phyloP scores from a whole-genome alignment of 1,140 invertebrate species.

The Oedothorax gibbosus region DNA sequence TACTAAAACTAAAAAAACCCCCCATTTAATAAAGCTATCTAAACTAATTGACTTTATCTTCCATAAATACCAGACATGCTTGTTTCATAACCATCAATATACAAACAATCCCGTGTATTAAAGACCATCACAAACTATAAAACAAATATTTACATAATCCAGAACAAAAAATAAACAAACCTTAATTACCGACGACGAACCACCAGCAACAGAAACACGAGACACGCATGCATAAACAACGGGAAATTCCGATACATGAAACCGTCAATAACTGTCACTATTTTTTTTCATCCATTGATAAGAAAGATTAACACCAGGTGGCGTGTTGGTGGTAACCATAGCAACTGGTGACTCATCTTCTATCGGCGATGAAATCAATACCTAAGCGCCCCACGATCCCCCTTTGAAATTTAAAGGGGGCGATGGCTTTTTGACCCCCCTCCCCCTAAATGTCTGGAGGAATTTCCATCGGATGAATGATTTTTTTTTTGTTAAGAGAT shows the following conservation, averaged over 20 bases:
- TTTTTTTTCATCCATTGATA: background rate
- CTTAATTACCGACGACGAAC: background rate
- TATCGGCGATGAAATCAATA: conserved; percentile 61
- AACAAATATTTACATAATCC: too few relatives aligned
- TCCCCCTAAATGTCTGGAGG: too few relatives aligned
- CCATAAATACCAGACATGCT: too few relatives aligned
- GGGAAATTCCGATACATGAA: conserved; percentile 44
- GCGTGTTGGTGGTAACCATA: conserved; percentile 55
- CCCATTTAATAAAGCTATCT: too few relatives aligned
- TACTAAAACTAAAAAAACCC: too few relatives aligned
- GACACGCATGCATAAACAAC: conserved; percentile 38
- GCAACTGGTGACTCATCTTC: conserved; percentile 55
- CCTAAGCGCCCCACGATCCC: conserved; percentile 18
- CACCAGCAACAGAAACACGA: conserved; percentile 24
- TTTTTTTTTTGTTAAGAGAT: too few relatives aligned
- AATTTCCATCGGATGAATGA: too few relatives aligned
- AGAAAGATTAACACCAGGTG: conserved; percentile 42
- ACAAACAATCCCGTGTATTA: too few relatives aligned
- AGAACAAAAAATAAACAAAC: too few relatives aligned
- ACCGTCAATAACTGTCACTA: conserved; percentile 22
- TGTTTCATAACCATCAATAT: too few relatives aligned
- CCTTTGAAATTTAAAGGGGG: conserved; percentile 45
- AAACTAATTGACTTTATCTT: too few relatives aligned
- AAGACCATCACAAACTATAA: too few relatives aligned
- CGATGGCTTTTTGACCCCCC: background rate